These are phyloP conservation scores for Nylanderia fulva DNA, from an alignment of 1,140 invertebrate genomes.

Conservation along the genomic window DNA sequence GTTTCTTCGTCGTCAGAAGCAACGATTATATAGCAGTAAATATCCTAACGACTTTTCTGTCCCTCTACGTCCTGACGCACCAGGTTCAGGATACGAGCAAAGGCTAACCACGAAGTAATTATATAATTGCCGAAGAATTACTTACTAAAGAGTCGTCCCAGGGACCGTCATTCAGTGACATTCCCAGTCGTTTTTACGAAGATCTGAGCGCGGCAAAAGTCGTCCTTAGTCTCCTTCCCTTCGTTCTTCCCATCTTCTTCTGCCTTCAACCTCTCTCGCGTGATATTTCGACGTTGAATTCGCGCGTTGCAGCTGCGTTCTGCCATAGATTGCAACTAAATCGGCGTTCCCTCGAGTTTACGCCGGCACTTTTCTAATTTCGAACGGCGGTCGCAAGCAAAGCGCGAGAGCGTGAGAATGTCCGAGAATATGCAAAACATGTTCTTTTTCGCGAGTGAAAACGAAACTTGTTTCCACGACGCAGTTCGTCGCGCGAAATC, in stretches of 20 bases:
- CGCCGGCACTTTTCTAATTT: slow-evolving; percentile 82
- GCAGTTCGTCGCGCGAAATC: background rate
- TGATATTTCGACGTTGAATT: slow-evolving; percentile 73
- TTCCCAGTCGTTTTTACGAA: slow-evolving; percentile 84
- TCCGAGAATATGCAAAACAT: background rate
- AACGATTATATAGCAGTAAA: slow-evolving; percentile 86
- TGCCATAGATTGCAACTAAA: slow-evolving; percentile 65
- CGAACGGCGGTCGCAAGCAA: slow-evolving; percentile 28
- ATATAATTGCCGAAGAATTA: slow-evolving; percentile 86
- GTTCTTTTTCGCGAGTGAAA: slow-evolving; percentile 67
- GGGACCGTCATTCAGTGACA: slow-evolving; percentile 85
- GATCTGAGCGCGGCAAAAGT: slow-evolving; percentile 78
- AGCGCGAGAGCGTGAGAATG: slow-evolving; percentile 48
- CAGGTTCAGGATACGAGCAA: slow-evolving; percentile 66
- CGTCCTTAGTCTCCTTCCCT: slow-evolving; percentile 17
- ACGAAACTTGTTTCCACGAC: background rate
- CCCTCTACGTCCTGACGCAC: slow-evolving; percentile 60
- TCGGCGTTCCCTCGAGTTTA: slow-evolving; percentile 70
- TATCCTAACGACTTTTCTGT: slow-evolving; percentile 84
- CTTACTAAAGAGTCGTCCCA: slow-evolving; percentile 80
- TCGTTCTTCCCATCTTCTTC: background rate
- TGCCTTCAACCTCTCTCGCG: slow-evolving; percentile 63
- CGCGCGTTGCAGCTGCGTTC: slow-evolving; percentile 47
- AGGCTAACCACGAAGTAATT: slow-evolving; percentile 83
- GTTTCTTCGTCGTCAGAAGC: slow-evolving; percentile 78